phyloP scores from a whole-genome alignment of 1,140 invertebrate genomes.

The Ceratosolen fusciceps region DNA sequence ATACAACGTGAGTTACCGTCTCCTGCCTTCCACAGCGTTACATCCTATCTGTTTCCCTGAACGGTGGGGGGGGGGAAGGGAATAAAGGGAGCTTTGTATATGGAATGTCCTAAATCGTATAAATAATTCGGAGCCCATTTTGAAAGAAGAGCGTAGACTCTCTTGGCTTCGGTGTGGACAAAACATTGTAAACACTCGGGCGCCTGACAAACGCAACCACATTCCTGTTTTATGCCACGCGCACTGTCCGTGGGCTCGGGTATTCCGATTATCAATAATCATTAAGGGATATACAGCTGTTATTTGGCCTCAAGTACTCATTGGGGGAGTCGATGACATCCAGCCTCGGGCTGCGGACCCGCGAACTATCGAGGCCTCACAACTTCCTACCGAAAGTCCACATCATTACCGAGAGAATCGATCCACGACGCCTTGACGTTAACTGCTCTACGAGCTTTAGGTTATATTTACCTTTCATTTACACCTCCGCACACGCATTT shows the following conservation, averaged over 20 bases:
- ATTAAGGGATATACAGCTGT: not conserved
- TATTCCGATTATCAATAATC: not conserved
- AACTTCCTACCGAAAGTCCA: not conserved
- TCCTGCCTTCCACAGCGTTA: no score
- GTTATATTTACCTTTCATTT: conserved; percentile 46
- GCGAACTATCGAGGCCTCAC: not conserved
- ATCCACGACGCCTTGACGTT: not conserved
- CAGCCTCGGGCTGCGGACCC: not conserved
- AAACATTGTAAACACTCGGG: not conserved
- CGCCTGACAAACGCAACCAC: not conserved
- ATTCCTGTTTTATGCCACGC: conserved; percentile 4
- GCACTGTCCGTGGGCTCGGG: not conserved
- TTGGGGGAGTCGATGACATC: not conserved
- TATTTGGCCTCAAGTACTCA: not conserved
- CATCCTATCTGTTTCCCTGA: no score
- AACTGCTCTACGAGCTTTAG: conserved; percentile 5
- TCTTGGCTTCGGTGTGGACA: not conserved
- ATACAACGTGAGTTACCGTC: no score
- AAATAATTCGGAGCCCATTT: no score
- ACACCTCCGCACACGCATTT: no score
- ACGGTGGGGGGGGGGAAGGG: no score
- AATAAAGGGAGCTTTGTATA: no score
- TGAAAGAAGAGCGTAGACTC: no score
- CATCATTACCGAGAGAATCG: not conserved
- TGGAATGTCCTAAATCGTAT: no score